Percentiles rank a stretch among this genome's conserved stretches.
Evolutionary conservation across 2,797 vertebrate genomes (phyloP).

Genomic region (Hafferia zeledoni): DNA sequence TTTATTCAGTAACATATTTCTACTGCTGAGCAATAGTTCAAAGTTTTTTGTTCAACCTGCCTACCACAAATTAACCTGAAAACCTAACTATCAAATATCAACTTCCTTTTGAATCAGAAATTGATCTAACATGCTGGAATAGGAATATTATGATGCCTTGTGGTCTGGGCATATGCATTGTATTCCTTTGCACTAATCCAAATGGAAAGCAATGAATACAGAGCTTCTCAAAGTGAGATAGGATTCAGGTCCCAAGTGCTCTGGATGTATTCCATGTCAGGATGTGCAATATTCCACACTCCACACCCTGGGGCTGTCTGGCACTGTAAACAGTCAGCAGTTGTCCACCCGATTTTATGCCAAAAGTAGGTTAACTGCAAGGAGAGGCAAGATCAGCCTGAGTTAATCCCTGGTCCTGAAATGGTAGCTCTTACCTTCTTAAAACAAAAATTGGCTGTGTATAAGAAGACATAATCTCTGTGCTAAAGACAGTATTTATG

Average conservation of each 20-base stretch:
- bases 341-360: background rate
- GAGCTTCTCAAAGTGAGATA: background rate
- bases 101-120: background rate
- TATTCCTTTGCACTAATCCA: background rate
- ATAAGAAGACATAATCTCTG: background rate
- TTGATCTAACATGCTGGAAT: background rate
- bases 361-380: background rate
- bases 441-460: background rate
- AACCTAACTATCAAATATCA: background rate
- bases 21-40: background rate
- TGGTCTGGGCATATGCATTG: background rate
- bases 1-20: background rate
- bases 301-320: background rate
- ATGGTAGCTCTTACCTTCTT: background rate
- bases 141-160: background rate
- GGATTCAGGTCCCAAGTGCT: background rate
- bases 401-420: background rate
- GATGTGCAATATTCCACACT: background rate
- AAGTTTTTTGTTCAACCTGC: background rate
- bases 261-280: rapidly evolving
- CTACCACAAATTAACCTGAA: background rate
- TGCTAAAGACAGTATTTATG: background rate
- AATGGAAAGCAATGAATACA: background rate
- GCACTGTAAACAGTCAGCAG: background rate
- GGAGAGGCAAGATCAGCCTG: background rate